A percentile compares a stretch with the other conserved stretches of the same genome.
phyloP scores from a whole-genome alignment of 2,797 vertebrate species.

The Hyperoplus lanceolatus region DNA sequence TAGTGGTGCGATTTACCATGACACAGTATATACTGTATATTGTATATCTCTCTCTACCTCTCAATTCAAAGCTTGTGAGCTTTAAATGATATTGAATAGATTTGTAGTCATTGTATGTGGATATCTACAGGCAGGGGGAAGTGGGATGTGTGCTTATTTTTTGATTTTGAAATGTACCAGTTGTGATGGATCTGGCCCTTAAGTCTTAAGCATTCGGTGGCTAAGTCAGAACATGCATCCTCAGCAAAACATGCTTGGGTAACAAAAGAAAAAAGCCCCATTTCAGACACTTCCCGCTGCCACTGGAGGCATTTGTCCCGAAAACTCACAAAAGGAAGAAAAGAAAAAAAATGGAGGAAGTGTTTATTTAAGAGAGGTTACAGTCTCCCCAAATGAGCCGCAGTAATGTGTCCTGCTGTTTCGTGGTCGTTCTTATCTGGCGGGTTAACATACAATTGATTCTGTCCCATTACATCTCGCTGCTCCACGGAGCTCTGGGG shows the following conservation, averaged over 20 bases:
- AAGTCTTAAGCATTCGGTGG: not conserved
- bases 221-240: slow-evolving; percentile 16
- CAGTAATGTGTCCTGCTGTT: slow-evolving; percentile 30
- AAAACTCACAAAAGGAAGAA: slow-evolving; percentile 21
- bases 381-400: slow-evolving; percentile 31
- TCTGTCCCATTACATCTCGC: slow-evolving; percentile 53
- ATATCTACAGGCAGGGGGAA: no score
- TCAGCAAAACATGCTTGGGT: slow-evolving; percentile 28
- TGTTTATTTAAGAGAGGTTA: slow-evolving; percentile 46
- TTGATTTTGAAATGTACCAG: no score
- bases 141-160: no score
- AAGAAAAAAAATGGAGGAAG: slow-evolving; percentile 34
- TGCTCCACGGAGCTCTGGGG: slow-evolving; percentile 44
- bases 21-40: no score
- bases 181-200: no score
- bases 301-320: slow-evolving; percentile 27
- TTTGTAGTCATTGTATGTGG: no score
- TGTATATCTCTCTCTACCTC: no score
- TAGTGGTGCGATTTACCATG: no score
- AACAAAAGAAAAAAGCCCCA: slow-evolving; percentile 3
- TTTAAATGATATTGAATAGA: no score
- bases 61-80: no score
- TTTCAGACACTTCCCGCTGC: slow-evolving; percentile 40
- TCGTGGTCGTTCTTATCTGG: slow-evolving; percentile 44
- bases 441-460: slow-evolving; percentile 54